phyloP scores from a whole-genome alignment of 2,113 vertebrate genomes.

The Solea senegalensis region DNA sequence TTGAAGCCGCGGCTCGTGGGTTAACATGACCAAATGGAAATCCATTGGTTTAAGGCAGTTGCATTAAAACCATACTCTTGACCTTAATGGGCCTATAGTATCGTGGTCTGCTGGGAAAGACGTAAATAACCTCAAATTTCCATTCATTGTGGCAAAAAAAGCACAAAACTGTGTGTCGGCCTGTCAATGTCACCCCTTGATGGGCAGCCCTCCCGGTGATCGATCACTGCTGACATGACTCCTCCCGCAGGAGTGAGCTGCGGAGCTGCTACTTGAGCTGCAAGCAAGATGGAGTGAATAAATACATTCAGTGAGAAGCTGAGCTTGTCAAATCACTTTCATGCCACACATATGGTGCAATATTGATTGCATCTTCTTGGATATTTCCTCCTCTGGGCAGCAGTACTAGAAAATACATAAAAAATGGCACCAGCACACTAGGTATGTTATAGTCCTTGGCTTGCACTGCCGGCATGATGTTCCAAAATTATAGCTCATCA shows the following conservation, averaged over 20 bases:
- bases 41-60: not conserved
- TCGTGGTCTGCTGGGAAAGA: not conserved
- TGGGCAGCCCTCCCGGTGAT: constrained; percentile 34
- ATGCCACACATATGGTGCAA: not conserved
- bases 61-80: too few species aligned
- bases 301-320: constrained; percentile 5
- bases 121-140: not conserved
- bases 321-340: not conserved
- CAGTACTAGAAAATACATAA: not conserved
- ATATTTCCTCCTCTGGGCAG: not conserved
- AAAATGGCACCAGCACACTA: not conserved
- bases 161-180: constrained; percentile 19
- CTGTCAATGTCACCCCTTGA: constrained; percentile 50
- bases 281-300: not conserved
- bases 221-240: constrained; percentile 27
- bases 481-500: too few species aligned
- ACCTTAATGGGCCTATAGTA: not conserved
- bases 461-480: not conserved
- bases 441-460: too few species aligned
- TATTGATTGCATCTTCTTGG: not conserved
- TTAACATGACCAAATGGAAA: not conserved
- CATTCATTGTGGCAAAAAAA: constrained; percentile 8
- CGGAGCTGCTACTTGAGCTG: not conserved
- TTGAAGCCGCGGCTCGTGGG: not conserved
- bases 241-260: constrained; percentile 11